Percentiles rank a stretch among this genome's conserved stretches.
Conservation (phyloP, 2,888 invertebrate species). For the Pammene fasciana region DNA sequence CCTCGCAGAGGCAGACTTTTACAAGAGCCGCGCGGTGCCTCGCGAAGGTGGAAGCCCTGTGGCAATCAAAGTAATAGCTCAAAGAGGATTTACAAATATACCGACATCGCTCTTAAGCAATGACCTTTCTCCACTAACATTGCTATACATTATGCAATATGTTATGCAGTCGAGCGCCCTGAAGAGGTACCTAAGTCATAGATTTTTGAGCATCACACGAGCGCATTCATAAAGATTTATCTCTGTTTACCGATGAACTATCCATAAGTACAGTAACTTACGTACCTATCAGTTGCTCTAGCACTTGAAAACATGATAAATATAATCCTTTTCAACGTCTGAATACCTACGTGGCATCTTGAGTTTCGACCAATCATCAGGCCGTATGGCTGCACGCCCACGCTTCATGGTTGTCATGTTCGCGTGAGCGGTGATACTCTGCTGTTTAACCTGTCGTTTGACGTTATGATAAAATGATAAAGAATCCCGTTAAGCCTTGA, state of each 20-base stretch:
- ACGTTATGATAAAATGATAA: constrained; percentile 42
- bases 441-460: constrained; percentile 19
- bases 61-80: no score
- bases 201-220: neutral
- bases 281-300: constrained; percentile 11
- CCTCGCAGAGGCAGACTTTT: no score
- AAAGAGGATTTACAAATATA: no score
- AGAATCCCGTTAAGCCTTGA: constrained; percentile 56
- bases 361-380: constrained; percentile 58
- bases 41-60: no score
- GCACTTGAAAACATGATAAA: constrained; percentile 50
- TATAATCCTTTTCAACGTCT: constrained; percentile 48
- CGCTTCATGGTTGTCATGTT: constrained; percentile 71
- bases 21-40: no score
- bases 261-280: neutral
- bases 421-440: constrained; percentile 34
- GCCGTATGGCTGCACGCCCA: constrained; percentile 64
- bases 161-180: no score
- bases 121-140: no score
- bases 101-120: no score
- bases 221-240: neutral
- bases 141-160: no score
- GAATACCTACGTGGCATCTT: constrained; percentile 36
- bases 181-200: no score
- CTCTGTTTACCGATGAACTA: constrained; percentile 1